Evolutionary conservation across 2,797 vertebrate genomes (phyloP), one percentile per base, ranked within the genome.

Genomic region (Valencia hispanica): DNA sequence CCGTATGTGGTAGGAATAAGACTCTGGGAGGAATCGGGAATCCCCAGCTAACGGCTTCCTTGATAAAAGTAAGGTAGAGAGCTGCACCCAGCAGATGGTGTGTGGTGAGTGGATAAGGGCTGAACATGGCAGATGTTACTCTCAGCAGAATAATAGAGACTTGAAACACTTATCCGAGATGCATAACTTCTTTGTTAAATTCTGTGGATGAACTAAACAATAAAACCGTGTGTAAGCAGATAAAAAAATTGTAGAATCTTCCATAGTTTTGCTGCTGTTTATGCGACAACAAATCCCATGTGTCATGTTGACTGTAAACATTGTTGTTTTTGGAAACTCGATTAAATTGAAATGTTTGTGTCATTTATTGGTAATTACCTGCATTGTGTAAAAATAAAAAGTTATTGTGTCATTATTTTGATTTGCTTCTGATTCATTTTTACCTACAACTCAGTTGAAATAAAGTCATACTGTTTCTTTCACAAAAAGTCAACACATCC

Each of bases 81-180:
- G 88, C 87, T 91, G 87, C 89, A 88, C 84, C 87, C 85, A 87
- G 91, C 93, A 94, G 92, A 91, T 92, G 92, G 92, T 91, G 84
- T 55, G 75, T 91, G 92, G 88, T 90, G 84, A 88, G 86, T 87
- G 90, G 91, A 90, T 90, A 87, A 91, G 89, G 80, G 77, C 80
- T 85, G 51, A 82, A 69, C 36, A 57, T 45, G 73, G 77, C 88
- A 88, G 86, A 87, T 90, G 89, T 81, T 81, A 81, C 8, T 83
- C 74, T 74, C 61, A 79, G 30, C 36, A 27, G 57, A 79, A 84
- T 83, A 79, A 87, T 86, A 86, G 53, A 82, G 47, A 50, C 50
- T 87, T 85, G 53, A 79, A 86, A 84, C 47, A 39, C 78, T 82
- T 30, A 72, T 75, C 47, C 45, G 20, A 78, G 59, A 12, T 27